Conservation (phyloP, 2,113 vertebrate genomes). For the Burhinus oedicnemus region DNA sequence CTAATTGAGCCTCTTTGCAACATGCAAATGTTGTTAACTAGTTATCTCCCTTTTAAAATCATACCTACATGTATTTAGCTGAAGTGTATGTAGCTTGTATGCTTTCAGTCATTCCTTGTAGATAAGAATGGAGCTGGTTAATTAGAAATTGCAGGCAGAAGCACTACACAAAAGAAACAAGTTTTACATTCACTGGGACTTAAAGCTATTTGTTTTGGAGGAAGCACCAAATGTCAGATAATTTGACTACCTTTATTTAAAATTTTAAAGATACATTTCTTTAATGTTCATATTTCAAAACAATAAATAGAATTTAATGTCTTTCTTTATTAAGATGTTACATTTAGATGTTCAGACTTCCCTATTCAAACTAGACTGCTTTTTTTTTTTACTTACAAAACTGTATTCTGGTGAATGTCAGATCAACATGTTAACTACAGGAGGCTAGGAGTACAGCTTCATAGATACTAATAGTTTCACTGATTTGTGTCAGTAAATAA, state of each 20-base stretch:
- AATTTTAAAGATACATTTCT: not conserved
- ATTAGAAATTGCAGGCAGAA: slow-evolving; percentile 62
- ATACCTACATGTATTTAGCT: slow-evolving; percentile 4
- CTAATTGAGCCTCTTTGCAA: slow-evolving; percentile 15
- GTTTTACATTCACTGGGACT: slow-evolving; percentile 35
- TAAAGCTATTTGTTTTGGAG: slow-evolving; percentile 53
- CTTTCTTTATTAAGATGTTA: not conserved
- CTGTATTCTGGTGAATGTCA: not conserved
- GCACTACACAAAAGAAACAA: slow-evolving; percentile 46
- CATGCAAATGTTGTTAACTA: slow-evolving; percentile 16
- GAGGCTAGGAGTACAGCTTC: not conserved
- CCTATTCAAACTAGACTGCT: not conserved
- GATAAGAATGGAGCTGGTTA: slow-evolving; percentile 37
- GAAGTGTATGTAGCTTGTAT: slow-evolving; percentile 7
- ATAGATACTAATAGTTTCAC: not conserved
- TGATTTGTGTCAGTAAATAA: not conserved
- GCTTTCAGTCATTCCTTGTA: not conserved
- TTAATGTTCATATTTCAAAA: not conserved
- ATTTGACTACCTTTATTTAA: not conserved
- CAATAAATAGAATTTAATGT: not conserved
- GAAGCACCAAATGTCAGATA: not conserved
- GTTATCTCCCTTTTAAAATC: slow-evolving; percentile 50
- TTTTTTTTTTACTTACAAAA: not conserved
- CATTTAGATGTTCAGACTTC: not conserved
- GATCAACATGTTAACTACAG: not conserved